A percentile compares a stretch with the other conserved stretches of the same genome.
Conservation (phyloP, 2,888 invertebrate species). For the Oscheius myriophilus region DNA sequence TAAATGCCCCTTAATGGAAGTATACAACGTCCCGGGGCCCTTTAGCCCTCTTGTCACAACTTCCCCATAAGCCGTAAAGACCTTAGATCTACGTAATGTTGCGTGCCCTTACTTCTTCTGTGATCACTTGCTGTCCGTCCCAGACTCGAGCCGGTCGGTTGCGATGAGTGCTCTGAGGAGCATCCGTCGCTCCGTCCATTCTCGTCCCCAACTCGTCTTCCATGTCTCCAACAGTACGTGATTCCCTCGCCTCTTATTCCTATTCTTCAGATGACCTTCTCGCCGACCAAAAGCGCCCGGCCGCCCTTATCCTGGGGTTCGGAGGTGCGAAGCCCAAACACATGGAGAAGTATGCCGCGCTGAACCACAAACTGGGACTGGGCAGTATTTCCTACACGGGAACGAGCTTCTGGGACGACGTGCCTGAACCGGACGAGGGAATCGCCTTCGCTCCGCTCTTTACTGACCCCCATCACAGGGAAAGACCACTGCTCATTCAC, state of each 20-base stretch:
- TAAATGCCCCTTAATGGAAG: too few species aligned
- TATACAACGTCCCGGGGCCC: too few species aligned
- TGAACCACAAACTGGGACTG: conserved; percentile 9
- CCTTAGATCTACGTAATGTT: too few species aligned
- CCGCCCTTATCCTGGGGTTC: conserved; percentile 13
- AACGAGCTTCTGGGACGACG: conserved; percentile 5
- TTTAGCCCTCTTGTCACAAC: too few species aligned
- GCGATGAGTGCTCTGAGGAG: too few species aligned
- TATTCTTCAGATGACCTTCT: neutral
- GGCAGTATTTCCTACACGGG: conserved; percentile 25
- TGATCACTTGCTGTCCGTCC: too few species aligned
- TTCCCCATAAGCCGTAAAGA: too few species aligned
- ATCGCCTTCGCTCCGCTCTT: conserved; percentile 17
- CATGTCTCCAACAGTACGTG: conserved; percentile 3
- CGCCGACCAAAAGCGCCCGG: conserved; percentile 3
- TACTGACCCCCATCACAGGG: conserved; percentile 9
- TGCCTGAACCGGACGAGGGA: conserved; percentile 14
- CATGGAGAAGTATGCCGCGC: conserved; percentile 15
- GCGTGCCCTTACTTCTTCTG: too few species aligned
- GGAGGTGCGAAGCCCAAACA: conserved; percentile 20
- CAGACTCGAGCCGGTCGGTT: too few species aligned
- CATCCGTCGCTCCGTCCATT: neutral
- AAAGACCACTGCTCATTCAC: conserved; percentile 13
- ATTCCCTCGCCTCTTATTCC: neutral
- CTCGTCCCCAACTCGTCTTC: conserved; percentile 12